Conservation (phyloP, 2,113 vertebrate species). For the Crotalus horridus region DNA sequence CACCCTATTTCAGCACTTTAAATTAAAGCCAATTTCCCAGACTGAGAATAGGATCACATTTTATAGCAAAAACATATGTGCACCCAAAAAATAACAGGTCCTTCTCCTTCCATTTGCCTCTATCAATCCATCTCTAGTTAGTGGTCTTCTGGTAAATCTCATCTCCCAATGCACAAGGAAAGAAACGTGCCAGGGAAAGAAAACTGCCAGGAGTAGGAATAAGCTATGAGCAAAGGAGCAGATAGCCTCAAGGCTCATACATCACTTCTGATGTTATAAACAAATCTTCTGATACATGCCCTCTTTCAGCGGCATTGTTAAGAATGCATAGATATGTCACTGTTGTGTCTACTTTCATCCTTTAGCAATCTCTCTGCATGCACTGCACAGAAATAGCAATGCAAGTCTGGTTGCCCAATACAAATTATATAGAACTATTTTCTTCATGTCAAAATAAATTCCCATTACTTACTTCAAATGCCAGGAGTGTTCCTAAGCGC, state of each 20-base stretch:
- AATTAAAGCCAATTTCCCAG: neutral
- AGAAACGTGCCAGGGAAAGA: neutral
- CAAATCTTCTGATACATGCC: neutral
- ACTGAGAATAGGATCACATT: neutral
- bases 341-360: neutral
- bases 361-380: neutral
- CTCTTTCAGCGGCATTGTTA: neutral
- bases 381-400: neutral
- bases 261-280: neutral
- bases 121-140: neutral
- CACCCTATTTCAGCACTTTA: neutral
- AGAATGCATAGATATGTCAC: neutral
- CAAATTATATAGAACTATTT: slow-evolving; percentile 40
- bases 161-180: neutral
- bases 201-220: neutral
- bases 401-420: neutral
- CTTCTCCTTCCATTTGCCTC: neutral
- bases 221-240: neutral
- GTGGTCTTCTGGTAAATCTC: neutral
- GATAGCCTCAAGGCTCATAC: neutral
- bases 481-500: slow-evolving; percentile 50
- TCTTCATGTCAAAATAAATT: slow-evolving; percentile 17
- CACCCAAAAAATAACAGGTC: neutral
- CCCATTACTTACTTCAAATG: slow-evolving; percentile 66
- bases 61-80: neutral